A percentile compares a stretch with the other conserved stretches of the same genome.
Conservation (phyloP, 2,888 invertebrate genomes). For the Callyntrura guangdongensis region DNA sequence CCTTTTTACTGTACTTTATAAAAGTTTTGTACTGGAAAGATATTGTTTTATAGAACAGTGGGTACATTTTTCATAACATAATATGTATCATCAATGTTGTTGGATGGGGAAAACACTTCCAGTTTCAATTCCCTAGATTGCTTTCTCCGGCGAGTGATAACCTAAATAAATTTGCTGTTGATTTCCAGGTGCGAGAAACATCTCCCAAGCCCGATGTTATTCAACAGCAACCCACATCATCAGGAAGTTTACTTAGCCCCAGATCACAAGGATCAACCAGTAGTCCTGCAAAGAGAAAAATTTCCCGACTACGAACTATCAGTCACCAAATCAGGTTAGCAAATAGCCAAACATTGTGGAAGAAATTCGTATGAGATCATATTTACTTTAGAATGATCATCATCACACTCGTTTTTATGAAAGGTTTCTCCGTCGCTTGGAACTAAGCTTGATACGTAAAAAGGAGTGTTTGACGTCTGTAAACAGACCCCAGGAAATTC, state of each 20-base stretch:
- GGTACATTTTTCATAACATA: no score
- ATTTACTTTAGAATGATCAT: not conserved
- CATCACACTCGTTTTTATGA: not conserved
- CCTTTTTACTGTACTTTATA: not conserved
- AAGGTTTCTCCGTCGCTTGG: conserved; percentile 91
- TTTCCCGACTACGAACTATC: conserved; percentile 90
- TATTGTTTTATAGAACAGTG: no score
- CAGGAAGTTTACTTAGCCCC: conserved; percentile 23
- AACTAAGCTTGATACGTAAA: conserved; percentile 89
- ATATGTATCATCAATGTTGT: no score
- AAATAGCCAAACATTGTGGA: not conserved
- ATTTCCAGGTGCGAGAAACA: conserved; percentile 44
- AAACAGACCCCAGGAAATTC: conserved; percentile 60
- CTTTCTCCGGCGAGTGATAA: no score
- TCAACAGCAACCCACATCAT: conserved; percentile 69
- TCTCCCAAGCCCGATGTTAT: conserved; percentile 71
- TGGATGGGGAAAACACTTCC: no score
- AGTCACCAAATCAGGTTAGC: conserved; percentile 91
- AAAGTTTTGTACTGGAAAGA: not conserved
- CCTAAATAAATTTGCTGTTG: not conserved
- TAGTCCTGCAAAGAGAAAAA: conserved; percentile 88
- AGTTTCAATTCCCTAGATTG: no score
- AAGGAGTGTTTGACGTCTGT: conserved; percentile 82
- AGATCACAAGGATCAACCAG: conserved; percentile 41
- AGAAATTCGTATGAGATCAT: not conserved